A percentile compares a stretch with the other conserved stretches of the same genome.
These are phyloP conservation scores for Ormia ochracea DNA, from an alignment of 2,888 invertebrate species.

Conservation along the genomic window DNA sequence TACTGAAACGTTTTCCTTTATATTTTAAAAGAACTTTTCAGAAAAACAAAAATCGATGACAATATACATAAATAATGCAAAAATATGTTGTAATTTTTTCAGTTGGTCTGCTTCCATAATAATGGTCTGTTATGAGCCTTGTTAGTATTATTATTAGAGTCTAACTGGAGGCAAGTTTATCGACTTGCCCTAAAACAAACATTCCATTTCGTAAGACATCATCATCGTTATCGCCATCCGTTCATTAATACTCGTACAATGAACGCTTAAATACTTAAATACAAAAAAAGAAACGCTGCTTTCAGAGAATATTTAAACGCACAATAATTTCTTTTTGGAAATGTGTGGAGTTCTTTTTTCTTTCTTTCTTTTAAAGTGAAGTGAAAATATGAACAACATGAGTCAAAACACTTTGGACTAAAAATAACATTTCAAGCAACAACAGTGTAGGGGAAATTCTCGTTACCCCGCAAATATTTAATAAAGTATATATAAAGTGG, in stretches of 20 bases:
- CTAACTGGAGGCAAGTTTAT: slow-evolving; percentile 20
- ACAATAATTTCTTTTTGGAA: slow-evolving; percentile 26
- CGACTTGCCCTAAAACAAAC: slow-evolving; percentile 27
- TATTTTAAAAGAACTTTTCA: slow-evolving; percentile 13
- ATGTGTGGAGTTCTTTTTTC: background rate
- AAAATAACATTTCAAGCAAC: slow-evolving; percentile 19
- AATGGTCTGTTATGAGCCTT: no score
- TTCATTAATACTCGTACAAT: background rate
- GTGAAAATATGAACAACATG: slow-evolving; percentile 36
- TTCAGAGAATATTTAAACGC: slow-evolving; percentile 28
- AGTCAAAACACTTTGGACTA: slow-evolving; percentile 34
- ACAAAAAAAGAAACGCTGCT: slow-evolving; percentile 13
- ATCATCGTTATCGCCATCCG: background rate
- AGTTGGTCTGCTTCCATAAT: slow-evolving; percentile 20
- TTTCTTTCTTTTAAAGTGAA: background rate
- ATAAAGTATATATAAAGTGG: background rate
- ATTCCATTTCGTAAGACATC: slow-evolving; percentile 56
- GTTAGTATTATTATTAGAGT: background rate
- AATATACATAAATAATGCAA: slow-evolving; percentile 45
- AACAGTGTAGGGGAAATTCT: background rate
- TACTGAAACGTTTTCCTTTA: slow-evolving; percentile 10
- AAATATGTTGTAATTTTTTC: slow-evolving; percentile 28
- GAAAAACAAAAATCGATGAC: slow-evolving; percentile 44
- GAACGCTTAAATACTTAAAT: slow-evolving; percentile 40
- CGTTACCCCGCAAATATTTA: slow-evolving; percentile 10